Evolutionary conservation across 1,140 invertebrate species (phyloP).

Genomic region (Zaprionus camerounensis): DNA sequence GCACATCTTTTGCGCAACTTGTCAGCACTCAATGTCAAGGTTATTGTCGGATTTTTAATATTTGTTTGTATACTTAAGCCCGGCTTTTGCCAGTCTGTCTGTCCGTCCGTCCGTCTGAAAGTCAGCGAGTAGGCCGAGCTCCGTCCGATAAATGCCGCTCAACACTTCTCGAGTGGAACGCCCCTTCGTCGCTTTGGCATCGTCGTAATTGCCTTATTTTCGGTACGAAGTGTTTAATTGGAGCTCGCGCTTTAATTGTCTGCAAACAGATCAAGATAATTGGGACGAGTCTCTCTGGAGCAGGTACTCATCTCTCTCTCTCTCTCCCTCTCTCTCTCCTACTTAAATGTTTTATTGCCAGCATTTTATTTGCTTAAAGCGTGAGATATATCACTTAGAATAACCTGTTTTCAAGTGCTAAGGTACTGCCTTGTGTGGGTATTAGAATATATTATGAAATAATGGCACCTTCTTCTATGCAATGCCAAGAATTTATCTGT

Average conservation of each 20-base stretch:
- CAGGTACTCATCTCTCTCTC: not conserved
- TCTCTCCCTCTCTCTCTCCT: too few relatives aligned
- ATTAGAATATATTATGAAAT: not conserved
- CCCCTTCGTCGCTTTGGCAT: conserved; percentile 53
- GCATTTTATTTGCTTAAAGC: not conserved
- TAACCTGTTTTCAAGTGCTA: not conserved
- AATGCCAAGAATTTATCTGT: not conserved
- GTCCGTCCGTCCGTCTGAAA: conserved; percentile 2
- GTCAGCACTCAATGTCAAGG: conserved; percentile 70
- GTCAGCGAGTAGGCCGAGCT: conserved; percentile 38
- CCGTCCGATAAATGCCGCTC: conserved; percentile 59
- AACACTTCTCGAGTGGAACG: conserved; percentile 72
- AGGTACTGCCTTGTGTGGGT: not conserved
- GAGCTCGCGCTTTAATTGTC: conserved; percentile 51
- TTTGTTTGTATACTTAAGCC: conserved; percentile 42
- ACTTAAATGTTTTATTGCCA: not conserved
- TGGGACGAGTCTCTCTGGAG: not conserved
- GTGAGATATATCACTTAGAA: not conserved
- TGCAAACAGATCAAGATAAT: conserved; percentile 54
- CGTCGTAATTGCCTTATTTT: conserved; percentile 76
- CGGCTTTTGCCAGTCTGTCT: conserved; percentile 4
- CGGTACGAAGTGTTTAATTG: conserved; percentile 58
- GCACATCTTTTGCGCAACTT: conserved; percentile 59
- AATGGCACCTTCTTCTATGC: not conserved
- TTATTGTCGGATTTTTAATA: conserved; percentile 54